These are phyloP conservation scores for Brachionus plicatilis DNA, from an alignment of 1,140 invertebrate genomes.

Conservation along the genomic window DNA sequence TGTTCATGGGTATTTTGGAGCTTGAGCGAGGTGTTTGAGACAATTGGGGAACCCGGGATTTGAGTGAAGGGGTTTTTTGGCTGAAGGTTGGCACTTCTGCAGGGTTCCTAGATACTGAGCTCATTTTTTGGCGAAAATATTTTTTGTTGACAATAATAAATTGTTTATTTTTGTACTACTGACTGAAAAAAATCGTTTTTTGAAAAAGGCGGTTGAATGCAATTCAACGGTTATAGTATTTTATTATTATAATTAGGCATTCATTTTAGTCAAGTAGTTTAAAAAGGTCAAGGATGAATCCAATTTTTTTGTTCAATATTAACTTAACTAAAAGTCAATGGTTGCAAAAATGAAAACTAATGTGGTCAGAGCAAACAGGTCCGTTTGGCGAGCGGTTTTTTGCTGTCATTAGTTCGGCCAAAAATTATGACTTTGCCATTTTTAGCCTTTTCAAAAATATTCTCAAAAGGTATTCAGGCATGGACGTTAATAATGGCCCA, in stretches of 20 bases:
- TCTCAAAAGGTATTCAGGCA: no score
- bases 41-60: not conserved
- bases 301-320: not conserved
- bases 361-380: no score
- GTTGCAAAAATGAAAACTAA: not conserved
- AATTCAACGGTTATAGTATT: not conserved
- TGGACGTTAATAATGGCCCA: no score
- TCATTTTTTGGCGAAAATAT: not conserved
- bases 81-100: not conserved
- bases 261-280: not conserved
- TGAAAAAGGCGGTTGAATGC: not conserved
- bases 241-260: not conserved
- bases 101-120: not conserved
- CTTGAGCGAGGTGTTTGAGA: not conserved
- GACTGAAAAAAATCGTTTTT: not conserved
- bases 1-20: not conserved
- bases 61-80: not conserved
- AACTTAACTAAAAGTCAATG: not conserved
- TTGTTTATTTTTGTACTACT: no score
- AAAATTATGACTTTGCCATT: no score
- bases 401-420: no score
- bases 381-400: no score
- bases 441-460: no score
- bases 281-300: not conserved
- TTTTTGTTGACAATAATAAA: no score